Evolutionary conservation across 2,888 invertebrate species (phyloP).

Genomic region (Thecophora atra): DNA sequence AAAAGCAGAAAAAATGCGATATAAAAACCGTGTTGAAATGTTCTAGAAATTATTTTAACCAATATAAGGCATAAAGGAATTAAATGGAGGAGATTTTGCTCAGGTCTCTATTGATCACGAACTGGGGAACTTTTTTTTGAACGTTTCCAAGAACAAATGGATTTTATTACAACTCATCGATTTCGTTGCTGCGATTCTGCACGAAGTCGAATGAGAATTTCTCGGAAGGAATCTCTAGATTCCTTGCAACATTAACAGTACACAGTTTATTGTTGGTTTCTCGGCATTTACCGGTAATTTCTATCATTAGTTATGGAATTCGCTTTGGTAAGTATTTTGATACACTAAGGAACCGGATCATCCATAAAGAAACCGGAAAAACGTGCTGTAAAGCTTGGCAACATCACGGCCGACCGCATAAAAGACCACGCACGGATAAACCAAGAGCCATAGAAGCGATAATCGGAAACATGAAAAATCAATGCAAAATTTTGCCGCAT

Average conservation of each 20-base stretch:
- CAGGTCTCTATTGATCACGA: background rate
- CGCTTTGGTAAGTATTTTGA: background rate
- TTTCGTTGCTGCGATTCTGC: constrained; percentile 16
- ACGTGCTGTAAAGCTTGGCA: constrained; percentile 8
- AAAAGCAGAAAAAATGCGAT: constrained; percentile 11
- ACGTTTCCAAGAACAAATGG: constrained; percentile 32
- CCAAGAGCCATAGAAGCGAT: background rate
- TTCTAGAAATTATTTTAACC: no score
- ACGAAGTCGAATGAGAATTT: background rate
- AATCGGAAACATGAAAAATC: constrained; percentile 19
- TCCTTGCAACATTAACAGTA: background rate
- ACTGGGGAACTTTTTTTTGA: background rate
- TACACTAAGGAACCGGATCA: background rate
- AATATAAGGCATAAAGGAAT: constrained; percentile 33
- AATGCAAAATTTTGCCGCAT: constrained; percentile 31
- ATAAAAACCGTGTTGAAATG: no score
- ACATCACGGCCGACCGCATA: no score
- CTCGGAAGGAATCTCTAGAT: background rate
- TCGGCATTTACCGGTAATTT: constrained; percentile 1
- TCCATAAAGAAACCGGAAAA: constrained; percentile 8
- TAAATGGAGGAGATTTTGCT: constrained; percentile 10
- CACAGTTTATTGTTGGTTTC: background rate
- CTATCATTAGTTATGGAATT: constrained; percentile 35
- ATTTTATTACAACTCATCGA: constrained; percentile 37
- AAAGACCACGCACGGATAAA: background rate